Conservation (phyloP, 2,888 invertebrate genomes). For the Gastrophysa polygoni region DNA sequence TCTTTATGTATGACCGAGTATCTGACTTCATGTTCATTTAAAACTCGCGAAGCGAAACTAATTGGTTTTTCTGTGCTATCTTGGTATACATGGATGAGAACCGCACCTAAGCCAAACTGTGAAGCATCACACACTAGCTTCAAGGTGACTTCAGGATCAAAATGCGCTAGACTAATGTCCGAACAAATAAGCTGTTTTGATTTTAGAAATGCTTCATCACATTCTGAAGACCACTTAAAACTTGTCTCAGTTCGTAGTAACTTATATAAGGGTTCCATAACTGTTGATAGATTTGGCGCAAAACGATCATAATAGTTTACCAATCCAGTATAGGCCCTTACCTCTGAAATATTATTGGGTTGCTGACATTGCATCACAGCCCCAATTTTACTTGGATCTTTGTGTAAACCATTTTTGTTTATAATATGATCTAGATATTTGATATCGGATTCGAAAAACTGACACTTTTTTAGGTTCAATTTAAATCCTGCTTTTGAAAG, state of each 20-base stretch:
- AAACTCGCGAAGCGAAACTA: constrained; percentile 15
- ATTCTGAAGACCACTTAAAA: constrained; percentile 11
- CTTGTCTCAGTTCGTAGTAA: not conserved
- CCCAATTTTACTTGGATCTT: constrained; percentile 3
- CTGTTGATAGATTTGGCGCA: not conserved
- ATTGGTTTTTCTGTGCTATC: constrained; percentile 16
- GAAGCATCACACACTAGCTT: constrained; percentile 17
- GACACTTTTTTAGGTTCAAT: constrained; percentile 11
- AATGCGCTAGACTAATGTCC: constrained; percentile 4
- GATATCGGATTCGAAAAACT: not conserved
- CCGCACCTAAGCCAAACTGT: not conserved
- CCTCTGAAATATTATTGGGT: constrained; percentile 6
- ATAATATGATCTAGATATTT: constrained; percentile 8
- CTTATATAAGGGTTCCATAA: constrained; percentile 2
- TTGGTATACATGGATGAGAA: constrained; percentile 14
- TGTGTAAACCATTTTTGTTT: constrained; percentile 1
- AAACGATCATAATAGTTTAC: constrained; percentile 19
- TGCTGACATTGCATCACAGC: not conserved
- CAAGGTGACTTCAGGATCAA: constrained; percentile 2
- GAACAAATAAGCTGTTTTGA: constrained; percentile 11
- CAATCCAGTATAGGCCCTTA: constrained; percentile 4
- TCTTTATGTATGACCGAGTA: constrained; percentile 20
- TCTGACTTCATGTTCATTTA: constrained; percentile 4
- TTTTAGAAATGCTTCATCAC: constrained; percentile 12
- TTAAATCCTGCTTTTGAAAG: not conserved